A percentile compares a stretch with the other conserved stretches of the same genome.
Conservation (phyloP, 2,797 vertebrate genomes). For the Cichlasoma orientale region DNA sequence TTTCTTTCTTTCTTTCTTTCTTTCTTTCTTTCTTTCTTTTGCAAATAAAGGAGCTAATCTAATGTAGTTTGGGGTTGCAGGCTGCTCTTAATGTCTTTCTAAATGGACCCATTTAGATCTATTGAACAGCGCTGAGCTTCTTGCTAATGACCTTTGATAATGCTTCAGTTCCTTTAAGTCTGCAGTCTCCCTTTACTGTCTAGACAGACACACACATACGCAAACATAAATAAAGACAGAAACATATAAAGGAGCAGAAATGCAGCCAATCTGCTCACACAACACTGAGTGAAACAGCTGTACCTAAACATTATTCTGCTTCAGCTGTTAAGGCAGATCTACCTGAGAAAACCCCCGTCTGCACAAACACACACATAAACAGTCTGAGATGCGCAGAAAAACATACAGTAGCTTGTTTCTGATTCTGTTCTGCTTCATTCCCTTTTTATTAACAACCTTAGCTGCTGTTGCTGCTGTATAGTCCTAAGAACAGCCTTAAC, state of each 20-base stretch:
- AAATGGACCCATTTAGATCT: constrained; percentile 64
- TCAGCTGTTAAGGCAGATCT: constrained; percentile 14
- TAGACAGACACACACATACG: constrained; percentile 12
- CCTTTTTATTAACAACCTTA: constrained; percentile 20
- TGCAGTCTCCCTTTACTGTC: constrained; percentile 31
- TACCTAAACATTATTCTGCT: constrained; percentile 25
- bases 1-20: background rate
- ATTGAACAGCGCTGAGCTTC: constrained; percentile 57
- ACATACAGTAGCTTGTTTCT: background rate
- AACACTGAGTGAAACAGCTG: constrained; percentile 18
- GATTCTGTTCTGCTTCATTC: constrained; percentile 28
- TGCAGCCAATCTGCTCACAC: background rate
- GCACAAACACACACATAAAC: constrained; percentile 15
- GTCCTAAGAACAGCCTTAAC: constrained; percentile 3
- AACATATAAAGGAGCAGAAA: background rate
- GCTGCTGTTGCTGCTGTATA: constrained; percentile 16
- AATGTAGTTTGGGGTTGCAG: constrained; percentile 48
- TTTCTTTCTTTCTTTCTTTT: background rate
- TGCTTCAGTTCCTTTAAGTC: constrained; percentile 54
- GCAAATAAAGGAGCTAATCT: constrained; percentile 48
- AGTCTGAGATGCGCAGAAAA: constrained; percentile 13
- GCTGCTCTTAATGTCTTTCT: constrained; percentile 59
- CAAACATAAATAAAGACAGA: constrained; percentile 13
- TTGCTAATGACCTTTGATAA: constrained; percentile 63
- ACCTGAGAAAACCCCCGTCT: constrained; percentile 18